These are phyloP conservation scores for Hippoglossus hippoglossus DNA, from an alignment of 2,797 vertebrate genomes.

Conservation along the genomic window DNA sequence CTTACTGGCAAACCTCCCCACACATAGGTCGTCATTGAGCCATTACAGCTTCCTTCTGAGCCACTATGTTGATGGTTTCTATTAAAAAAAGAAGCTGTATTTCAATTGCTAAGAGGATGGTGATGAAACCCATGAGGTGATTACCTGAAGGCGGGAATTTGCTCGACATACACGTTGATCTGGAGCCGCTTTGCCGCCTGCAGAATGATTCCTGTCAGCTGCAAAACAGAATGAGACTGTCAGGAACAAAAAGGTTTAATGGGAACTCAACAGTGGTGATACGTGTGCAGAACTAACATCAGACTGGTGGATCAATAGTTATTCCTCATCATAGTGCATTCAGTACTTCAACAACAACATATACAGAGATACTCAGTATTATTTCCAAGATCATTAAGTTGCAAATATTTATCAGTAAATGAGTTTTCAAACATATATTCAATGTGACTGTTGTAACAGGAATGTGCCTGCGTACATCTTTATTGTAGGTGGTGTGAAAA, in stretches of 20 bases:
- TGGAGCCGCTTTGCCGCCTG: constrained; percentile 92
- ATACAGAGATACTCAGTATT: neutral
- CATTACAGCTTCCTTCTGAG: neutral
- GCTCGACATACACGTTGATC: constrained; percentile 88
- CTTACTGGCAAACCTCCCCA: constrained; percentile 15
- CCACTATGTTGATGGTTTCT: neutral
- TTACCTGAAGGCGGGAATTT: constrained; percentile 89
- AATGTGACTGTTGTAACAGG: neutral
- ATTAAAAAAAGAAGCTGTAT: neutral
- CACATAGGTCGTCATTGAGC: neutral
- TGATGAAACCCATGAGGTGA: constrained; percentile 21
- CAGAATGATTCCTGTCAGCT: constrained; percentile 93
- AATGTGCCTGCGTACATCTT: neutral
- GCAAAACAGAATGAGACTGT: constrained; percentile 38
- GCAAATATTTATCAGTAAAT: neutral
- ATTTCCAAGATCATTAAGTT: neutral
- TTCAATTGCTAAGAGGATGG: neutral
- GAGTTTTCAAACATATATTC: neutral
- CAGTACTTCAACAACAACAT: neutral
- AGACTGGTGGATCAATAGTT: neutral
- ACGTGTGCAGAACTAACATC: neutral
- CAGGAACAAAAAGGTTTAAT: neutral
- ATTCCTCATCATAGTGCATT: neutral
- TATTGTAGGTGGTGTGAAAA: neutral
- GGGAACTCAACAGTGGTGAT: neutral